Evolutionary conservation across 1,140 invertebrate genomes (phyloP).

Genomic region (Bombus superbus): DNA sequence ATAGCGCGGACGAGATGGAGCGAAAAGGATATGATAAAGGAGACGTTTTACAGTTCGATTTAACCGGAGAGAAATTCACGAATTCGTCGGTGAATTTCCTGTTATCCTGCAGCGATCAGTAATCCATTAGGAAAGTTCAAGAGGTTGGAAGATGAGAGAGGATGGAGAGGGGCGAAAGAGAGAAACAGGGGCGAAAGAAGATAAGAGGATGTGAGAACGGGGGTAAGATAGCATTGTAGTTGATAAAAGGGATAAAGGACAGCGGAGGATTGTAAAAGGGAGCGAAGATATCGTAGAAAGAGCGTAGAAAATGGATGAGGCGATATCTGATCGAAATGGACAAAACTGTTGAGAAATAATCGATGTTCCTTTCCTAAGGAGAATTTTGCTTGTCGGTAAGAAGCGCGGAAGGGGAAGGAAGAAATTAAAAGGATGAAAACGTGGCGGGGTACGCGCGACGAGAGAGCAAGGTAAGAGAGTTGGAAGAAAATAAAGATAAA

Average conservation of each 20-base stretch:
- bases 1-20: background rate
- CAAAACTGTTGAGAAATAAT: background rate
- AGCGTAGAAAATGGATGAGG: background rate
- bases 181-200: background rate
- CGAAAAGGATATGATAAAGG: background rate
- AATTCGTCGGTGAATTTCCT: background rate
- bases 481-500: no score
- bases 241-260: slow-evolving; percentile 12
- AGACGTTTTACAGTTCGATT: background rate
- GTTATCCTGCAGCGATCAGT: slow-evolving; percentile 8
- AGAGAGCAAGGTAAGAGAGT: no score
- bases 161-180: background rate
- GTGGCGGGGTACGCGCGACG: no score
- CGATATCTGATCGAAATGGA: background rate
- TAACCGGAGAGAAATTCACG: background rate
- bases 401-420: background rate
- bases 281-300: background rate
- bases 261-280: background rate
- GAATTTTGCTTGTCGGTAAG: background rate
- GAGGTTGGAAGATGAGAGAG: no score
- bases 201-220: slow-evolving; percentile 12
- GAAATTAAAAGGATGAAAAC: background rate
- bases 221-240: slow-evolving; percentile 30
- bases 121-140: slow-evolving; percentile 23
- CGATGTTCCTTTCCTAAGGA: background rate